Evolutionary conservation across 30 jellyfish, hydroid and myxozoan genomes (phyloP).

Genomic region (Turritopsis rubra): DNA sequence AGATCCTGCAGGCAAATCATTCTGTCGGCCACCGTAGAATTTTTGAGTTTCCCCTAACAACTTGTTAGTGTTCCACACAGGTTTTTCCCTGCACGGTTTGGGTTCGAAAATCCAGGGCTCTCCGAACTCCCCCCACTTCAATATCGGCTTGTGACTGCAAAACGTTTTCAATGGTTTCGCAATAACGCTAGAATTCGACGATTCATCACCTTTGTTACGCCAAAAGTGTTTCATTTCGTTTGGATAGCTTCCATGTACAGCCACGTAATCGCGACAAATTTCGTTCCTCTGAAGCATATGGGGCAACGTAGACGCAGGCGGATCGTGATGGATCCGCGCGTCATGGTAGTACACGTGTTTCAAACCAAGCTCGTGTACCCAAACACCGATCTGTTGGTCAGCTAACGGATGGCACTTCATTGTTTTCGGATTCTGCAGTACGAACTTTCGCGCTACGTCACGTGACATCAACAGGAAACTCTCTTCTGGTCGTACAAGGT

Average conservation of each 20-base stretch:
- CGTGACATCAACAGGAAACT: slow-evolving; percentile 61
- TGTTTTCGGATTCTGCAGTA: slow-evolving; percentile 42
- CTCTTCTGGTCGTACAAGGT: slow-evolving; percentile 77
- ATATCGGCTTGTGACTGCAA: not conserved
- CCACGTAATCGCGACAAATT: slow-evolving; percentile 54
- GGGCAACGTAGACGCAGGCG: slow-evolving; percentile 22
- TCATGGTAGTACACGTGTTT: slow-evolving; percentile 45
- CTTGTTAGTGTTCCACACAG: slow-evolving; percentile 71
- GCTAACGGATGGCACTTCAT: slow-evolving; percentile 80
- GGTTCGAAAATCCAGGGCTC: slow-evolving; percentile 67
- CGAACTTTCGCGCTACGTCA: slow-evolving; percentile 51
- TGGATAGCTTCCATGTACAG: slow-evolving; percentile 79
- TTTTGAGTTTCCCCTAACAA: slow-evolving; percentile 33
- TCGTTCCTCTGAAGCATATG: not conserved
- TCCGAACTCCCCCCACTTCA: slow-evolving; percentile 33
- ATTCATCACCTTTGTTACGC: slow-evolving; percentile 15
- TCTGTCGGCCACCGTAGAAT: slow-evolving; percentile 37
- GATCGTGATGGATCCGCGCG: slow-evolving; percentile 63
- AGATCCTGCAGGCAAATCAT: not conserved
- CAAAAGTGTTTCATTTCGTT: slow-evolving; percentile 53
- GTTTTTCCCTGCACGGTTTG: slow-evolving; percentile 42
- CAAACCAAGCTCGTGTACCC: slow-evolving; percentile 55
- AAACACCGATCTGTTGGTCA: slow-evolving; percentile 79
- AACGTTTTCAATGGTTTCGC: not conserved
- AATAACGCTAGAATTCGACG: not conserved